Conservation (phyloP, 2,888 invertebrate species). For the Dryococelus australis region DNA sequence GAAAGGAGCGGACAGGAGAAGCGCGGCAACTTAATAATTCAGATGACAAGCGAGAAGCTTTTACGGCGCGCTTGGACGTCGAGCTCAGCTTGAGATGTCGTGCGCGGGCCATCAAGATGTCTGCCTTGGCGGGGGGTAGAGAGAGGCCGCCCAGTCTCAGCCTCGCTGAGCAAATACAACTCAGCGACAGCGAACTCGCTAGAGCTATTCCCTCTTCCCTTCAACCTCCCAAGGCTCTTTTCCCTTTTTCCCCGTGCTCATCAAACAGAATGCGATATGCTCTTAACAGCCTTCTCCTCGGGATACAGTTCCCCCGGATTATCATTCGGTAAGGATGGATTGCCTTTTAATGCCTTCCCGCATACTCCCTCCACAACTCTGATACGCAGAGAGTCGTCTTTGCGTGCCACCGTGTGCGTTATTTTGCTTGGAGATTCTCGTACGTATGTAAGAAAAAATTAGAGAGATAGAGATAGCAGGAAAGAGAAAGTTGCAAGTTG, state of each 20-base stretch:
- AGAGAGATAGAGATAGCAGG: too few species aligned
- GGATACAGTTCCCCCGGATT: not conserved
- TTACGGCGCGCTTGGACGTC: not conserved
- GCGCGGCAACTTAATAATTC: not conserved
- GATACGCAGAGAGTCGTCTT: too few species aligned
- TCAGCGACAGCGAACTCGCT: not conserved
- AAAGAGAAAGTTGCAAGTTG: too few species aligned
- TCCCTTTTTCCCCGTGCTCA: not conserved
- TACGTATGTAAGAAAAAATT: too few species aligned
- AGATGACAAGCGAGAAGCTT: not conserved
- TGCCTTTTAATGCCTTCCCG: not conserved
- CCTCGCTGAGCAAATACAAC: not conserved
- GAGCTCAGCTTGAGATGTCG: too few species aligned
- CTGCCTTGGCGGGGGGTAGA: not conserved
- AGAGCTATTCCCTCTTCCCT: not conserved
- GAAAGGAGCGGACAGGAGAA: not conserved
- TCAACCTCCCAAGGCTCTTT: not conserved
- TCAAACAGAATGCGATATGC: not conserved
- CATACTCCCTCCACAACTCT: not conserved
- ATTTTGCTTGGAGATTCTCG: too few species aligned
- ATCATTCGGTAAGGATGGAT: not conserved
- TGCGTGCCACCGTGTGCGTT: too few species aligned
- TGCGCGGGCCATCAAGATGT: not conserved
- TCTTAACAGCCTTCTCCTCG: not conserved
- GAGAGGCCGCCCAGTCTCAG: not conserved